Conservation (phyloP, 2,888 invertebrate genomes). For the Azorinus chamasolen region DNA sequence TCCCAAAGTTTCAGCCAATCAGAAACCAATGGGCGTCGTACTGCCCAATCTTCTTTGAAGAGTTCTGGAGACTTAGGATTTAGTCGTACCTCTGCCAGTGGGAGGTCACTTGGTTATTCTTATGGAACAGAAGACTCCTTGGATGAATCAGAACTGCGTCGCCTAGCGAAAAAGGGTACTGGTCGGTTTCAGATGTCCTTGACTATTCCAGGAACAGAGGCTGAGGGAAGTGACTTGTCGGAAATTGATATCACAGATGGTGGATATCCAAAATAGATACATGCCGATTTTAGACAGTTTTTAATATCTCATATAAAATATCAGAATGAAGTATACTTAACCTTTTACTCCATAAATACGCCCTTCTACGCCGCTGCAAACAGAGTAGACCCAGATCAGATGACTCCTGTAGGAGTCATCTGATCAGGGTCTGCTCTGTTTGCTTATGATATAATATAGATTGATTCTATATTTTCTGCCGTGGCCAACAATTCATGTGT, state of each 20-base stretch:
- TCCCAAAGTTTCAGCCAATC: constrained; percentile 75
- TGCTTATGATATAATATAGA: too few species aligned
- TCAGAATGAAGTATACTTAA: too few species aligned
- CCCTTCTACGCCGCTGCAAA: too few species aligned
- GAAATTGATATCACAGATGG: constrained; percentile 72
- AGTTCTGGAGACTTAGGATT: constrained; percentile 64
- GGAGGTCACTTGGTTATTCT: constrained; percentile 74
- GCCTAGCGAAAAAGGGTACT: constrained; percentile 54
- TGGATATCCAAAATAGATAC: constrained; percentile 14
- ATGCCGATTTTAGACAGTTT: background rate
- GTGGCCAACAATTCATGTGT: too few species aligned
- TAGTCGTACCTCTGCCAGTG: constrained; percentile 57
- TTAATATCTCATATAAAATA: too few species aligned
- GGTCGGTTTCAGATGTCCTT: constrained; percentile 76
- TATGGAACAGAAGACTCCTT: constrained; percentile 69
- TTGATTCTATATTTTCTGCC: too few species aligned
- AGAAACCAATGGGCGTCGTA: constrained; percentile 52
- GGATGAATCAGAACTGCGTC: constrained; percentile 63
- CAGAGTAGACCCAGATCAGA: too few species aligned
- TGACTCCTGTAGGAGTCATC: too few species aligned
- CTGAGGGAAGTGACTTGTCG: constrained; percentile 74
- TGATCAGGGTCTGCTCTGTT: too few species aligned
- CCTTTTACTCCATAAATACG: too few species aligned
- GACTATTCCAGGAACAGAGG: constrained; percentile 74
- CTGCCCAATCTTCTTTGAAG: constrained; percentile 55